Conservation (phyloP, 2,113 vertebrate genomes). For the Passer montanus region DNA sequence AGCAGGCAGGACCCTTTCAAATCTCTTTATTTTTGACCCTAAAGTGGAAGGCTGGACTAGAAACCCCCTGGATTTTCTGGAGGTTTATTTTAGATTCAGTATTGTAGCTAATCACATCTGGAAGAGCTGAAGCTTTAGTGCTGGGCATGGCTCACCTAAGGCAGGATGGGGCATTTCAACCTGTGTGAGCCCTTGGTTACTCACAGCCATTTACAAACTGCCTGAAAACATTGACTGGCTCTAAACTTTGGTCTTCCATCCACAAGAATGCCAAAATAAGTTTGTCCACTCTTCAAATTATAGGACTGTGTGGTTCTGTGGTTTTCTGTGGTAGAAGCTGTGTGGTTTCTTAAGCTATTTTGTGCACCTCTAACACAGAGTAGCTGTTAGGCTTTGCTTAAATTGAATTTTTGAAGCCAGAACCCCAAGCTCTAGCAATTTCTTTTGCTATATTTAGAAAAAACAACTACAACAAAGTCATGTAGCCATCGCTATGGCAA, state of each 20-base stretch:
- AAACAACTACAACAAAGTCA: constrained; percentile 5
- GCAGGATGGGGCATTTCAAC: neutral
- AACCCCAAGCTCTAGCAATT: constrained; percentile 29
- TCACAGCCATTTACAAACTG: neutral
- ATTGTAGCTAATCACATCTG: neutral
- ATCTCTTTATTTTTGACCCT: neutral
- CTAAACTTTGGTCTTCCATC: neutral
- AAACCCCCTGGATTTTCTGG: neutral
- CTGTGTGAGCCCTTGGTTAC: neutral
- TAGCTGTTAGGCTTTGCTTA: constrained; percentile 38
- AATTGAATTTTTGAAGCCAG: constrained; percentile 33
- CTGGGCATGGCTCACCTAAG: fast-evolving
- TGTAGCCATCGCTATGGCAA: neutral
- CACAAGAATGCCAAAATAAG: constrained; percentile 48
- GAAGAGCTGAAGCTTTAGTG: neutral
- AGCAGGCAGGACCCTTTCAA: neutral
- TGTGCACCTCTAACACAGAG: constrained; percentile 42
- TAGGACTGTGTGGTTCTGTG: constrained; percentile 38
- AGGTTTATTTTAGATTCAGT: neutral
- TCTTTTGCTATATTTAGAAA: constrained; percentile 58
- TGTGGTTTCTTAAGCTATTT: constrained; percentile 62
- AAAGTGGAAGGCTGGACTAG: neutral
- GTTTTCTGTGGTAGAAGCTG: constrained; percentile 28
- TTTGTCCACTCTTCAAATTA: constrained; percentile 45
- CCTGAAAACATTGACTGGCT: neutral